These are phyloP conservation scores for Conus betulinus DNA, from an alignment of 1,140 invertebrate species.

Conservation along the genomic window DNA sequence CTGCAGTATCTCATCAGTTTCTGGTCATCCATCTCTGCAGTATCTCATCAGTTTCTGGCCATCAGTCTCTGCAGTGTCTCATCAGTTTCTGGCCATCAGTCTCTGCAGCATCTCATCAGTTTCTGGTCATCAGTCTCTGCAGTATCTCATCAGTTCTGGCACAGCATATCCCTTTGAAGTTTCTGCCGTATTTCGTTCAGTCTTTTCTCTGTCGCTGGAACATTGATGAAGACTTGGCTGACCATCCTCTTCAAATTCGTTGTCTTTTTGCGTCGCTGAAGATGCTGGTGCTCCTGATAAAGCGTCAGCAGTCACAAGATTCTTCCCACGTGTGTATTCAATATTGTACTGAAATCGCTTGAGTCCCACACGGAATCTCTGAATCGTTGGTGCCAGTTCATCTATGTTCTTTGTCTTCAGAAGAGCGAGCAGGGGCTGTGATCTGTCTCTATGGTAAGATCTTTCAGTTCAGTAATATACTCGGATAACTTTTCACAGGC, in stretches of 20 bases:
- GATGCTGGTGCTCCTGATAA: background rate
- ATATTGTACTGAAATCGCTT: background rate
- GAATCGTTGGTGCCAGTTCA: background rate
- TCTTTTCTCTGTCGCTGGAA: background rate
- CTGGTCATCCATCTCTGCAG: background rate
- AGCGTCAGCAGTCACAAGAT: background rate
- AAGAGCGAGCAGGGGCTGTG: background rate
- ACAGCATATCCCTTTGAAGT: background rate
- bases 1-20: background rate
- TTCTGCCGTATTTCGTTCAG: background rate
- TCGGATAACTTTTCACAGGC: background rate
- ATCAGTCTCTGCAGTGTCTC: background rate
- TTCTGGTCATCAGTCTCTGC: background rate
- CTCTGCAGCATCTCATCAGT: background rate
- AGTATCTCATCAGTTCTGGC: background rate
- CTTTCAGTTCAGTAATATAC: background rate
- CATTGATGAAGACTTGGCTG: background rate
- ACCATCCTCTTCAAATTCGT: background rate
- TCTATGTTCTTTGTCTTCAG: background rate
- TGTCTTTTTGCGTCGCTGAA: background rate
- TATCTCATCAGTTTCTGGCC: background rate
- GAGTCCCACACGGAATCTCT: background rate
- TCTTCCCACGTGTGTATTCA: background rate
- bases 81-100: background rate
- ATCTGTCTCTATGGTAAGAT: background rate